These are phyloP conservation scores for Eulithis prunata DNA, from an alignment of 2,888 invertebrate species.

Conservation along the genomic window DNA sequence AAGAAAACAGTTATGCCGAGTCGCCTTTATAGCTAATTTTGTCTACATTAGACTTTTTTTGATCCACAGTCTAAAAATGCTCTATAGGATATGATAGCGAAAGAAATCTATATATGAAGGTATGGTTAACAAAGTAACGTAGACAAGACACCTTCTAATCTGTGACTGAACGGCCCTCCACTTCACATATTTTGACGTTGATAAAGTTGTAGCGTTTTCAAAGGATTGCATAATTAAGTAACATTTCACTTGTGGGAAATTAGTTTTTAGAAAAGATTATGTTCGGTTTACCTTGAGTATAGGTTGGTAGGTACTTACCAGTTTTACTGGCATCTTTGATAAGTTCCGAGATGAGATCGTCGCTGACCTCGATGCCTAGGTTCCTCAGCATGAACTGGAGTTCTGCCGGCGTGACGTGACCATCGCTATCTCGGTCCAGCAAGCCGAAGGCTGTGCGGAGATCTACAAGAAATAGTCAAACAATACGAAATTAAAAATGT, in stretches of 20 bases:
- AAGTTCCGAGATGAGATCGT: conserved; percentile 89
- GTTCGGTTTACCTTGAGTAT: background rate
- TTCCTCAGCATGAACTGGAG: conserved; percentile 91
- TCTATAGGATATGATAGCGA: too few relatives aligned
- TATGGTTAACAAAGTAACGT: too few relatives aligned
- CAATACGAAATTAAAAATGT: background rate
- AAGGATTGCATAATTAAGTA: too few relatives aligned
- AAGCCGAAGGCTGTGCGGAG: conserved; percentile 91
- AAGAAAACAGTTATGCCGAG: conserved; percentile 6
- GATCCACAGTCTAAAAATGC: too few relatives aligned
- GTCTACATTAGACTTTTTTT: too few relatives aligned
- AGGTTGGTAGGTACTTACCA: conserved; percentile 72
- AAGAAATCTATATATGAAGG: too few relatives aligned
- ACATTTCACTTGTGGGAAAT: too few relatives aligned
- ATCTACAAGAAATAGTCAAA: conserved; percentile 79
- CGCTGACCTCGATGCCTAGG: conserved; percentile 89
- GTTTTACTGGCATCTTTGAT: conserved; percentile 90
- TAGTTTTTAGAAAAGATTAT: too few relatives aligned
- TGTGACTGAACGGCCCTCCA: too few relatives aligned
- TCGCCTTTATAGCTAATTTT: background rate
- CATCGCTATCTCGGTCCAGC: conserved; percentile 91
- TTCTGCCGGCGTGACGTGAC: conserved; percentile 89
- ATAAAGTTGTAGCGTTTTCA: too few relatives aligned
- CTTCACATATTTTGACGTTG: too few relatives aligned
- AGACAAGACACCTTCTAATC: too few relatives aligned